These are phyloP conservation scores for Nycticorax nycticorax DNA, from an alignment of 2,113 vertebrate genomes.

Conservation along the genomic window DNA sequence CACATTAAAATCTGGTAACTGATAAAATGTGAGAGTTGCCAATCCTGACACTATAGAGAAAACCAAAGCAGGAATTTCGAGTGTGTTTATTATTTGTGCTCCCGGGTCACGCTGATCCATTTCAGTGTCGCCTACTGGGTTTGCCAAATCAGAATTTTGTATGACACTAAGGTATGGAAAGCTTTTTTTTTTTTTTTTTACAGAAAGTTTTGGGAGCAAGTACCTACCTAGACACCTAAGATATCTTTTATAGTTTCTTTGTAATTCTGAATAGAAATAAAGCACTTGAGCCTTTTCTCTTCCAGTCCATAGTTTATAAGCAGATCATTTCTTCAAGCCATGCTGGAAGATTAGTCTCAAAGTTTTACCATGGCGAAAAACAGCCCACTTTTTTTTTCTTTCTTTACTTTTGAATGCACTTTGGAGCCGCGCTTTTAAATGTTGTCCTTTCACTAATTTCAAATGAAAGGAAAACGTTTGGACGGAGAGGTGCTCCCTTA, in stretches of 20 bases:
- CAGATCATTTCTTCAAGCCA: background rate
- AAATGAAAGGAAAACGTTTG: background rate
- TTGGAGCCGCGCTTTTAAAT: background rate
- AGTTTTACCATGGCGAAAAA: background rate
- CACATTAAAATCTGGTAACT: slow-evolving; percentile 82
- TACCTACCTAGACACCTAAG: background rate
- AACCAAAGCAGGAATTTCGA: slow-evolving; percentile 55
- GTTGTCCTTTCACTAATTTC: background rate
- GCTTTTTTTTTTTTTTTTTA: background rate
- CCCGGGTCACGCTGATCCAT: background rate
- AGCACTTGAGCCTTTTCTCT: background rate
- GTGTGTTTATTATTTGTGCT: slow-evolving; percentile 42
- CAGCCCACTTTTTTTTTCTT: background rate
- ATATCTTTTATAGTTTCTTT: background rate
- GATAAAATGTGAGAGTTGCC: slow-evolving; percentile 76
- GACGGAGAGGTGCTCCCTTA: background rate
- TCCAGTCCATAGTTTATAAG: background rate
- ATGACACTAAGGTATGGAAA: background rate
- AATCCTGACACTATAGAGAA: slow-evolving; percentile 59
- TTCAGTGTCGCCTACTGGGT: background rate
- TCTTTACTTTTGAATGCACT: background rate
- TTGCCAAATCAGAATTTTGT: slow-evolving; percentile 24
- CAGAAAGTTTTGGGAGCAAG: background rate
- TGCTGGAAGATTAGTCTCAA: background rate
- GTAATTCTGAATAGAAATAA: background rate